These are phyloP conservation scores for Drosophila antonietae DNA, from an alignment of 2,888 invertebrate species.

Conservation along the genomic window DNA sequence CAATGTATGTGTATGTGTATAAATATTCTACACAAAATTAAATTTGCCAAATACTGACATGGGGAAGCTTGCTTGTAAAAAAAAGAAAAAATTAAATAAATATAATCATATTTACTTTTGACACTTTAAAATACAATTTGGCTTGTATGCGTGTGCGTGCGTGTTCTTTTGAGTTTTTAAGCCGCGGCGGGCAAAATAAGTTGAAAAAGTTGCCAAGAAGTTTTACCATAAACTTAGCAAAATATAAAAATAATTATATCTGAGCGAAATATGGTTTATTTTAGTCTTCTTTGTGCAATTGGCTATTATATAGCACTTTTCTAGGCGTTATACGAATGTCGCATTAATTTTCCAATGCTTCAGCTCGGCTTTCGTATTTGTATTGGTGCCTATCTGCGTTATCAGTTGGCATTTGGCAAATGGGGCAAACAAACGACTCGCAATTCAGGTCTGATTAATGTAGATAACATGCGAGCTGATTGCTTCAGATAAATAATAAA, in stretches of 20 bases:
- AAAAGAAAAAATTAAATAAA: too few species aligned
- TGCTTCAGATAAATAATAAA: constrained; percentile 9
- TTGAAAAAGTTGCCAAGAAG: constrained; percentile 33
- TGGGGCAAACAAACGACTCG: constrained; percentile 25
- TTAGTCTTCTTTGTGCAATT: constrained; percentile 18
- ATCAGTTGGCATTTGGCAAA: constrained; percentile 37
- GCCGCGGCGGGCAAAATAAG: constrained; percentile 6
- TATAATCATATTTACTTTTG: constrained; percentile 40
- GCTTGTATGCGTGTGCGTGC: constrained; percentile 23
- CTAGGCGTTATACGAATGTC: constrained; percentile 13
- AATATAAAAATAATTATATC: constrained; percentile 36
- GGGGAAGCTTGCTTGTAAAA: background rate
- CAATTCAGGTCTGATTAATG: constrained; percentile 47
- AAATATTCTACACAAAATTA: constrained; percentile 24
- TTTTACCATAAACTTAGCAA: constrained; percentile 36
- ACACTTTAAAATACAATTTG: constrained; percentile 55
- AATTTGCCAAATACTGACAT: constrained; percentile 22
- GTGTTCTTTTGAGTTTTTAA: constrained; percentile 28
- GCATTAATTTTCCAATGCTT: background rate
- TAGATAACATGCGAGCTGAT: constrained; percentile 15
- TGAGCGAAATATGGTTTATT: constrained; percentile 33
- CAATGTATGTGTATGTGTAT: constrained; percentile 1
- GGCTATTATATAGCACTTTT: constrained; percentile 33
- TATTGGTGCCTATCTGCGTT: constrained; percentile 19
- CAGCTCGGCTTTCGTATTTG: background rate